Conservation (phyloP, 2,797 vertebrate genomes). For the Callimico goeldii region DNA sequence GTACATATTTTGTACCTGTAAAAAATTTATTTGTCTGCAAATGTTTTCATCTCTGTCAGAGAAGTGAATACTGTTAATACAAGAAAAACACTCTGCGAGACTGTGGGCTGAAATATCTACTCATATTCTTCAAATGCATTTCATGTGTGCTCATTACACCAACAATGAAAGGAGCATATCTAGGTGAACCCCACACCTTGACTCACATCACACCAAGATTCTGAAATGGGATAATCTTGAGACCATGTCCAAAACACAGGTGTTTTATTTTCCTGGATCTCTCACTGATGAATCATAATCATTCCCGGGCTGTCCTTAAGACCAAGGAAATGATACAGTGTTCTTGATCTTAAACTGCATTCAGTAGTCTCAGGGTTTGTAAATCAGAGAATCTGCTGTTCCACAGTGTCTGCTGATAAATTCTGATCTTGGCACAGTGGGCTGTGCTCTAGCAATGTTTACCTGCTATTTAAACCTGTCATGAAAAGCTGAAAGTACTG, state of each 20-base stretch:
- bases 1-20: not conserved
- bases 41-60: not conserved
- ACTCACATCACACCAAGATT: not conserved
- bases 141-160: not conserved
- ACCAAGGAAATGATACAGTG: not conserved
- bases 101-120: not conserved
- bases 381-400: not conserved
- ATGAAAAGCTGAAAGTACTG: not conserved
- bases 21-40: not conserved
- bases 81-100: not conserved
- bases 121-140: not conserved
- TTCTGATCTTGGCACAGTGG: not conserved
- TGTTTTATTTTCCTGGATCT: not conserved
- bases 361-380: not conserved
- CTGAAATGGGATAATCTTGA: not conserved
- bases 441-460: not conserved
- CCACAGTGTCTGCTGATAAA: not conserved
- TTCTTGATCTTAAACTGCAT: not conserved
- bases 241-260: not conserved
- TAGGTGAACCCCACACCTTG: too few species aligned
- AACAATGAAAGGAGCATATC: not conserved
- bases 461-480: not conserved
- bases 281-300: not conserved
- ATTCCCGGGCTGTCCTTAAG: not conserved
- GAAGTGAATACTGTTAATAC: not conserved